Conservation (phyloP, 2,113 vertebrate genomes). For the Cyanoramphus novaezelandiae region DNA sequence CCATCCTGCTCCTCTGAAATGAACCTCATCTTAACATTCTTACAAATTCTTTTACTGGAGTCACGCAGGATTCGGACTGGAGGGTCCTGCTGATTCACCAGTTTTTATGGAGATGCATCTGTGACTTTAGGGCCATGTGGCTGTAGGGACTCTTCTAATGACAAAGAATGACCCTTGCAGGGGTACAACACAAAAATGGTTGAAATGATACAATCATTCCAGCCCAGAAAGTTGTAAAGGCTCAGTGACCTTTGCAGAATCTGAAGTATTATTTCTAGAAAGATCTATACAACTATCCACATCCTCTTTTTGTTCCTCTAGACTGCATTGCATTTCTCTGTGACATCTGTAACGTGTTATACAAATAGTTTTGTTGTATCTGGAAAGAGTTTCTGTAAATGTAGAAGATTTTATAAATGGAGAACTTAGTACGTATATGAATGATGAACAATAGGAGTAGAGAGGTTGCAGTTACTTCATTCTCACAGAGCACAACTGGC, state of each 20-base stretch:
- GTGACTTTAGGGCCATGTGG: background rate
- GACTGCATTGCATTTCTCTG: background rate
- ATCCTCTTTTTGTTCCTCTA: background rate
- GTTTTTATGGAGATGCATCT: accelerated
- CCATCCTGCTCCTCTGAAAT: background rate
- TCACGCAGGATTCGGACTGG: background rate
- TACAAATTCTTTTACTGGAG: background rate
- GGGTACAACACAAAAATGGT: background rate
- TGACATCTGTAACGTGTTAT: background rate
- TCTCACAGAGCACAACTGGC: background rate
- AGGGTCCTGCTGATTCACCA: background rate
- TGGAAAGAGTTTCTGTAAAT: background rate
- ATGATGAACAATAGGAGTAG: background rate
- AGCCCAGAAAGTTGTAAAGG: background rate
- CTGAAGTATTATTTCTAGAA: background rate
- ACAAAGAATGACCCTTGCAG: background rate
- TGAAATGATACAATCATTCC: background rate
- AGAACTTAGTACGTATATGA: background rate
- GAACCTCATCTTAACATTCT: background rate
- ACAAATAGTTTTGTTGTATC: background rate
- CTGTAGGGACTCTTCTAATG: background rate
- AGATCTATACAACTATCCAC: background rate
- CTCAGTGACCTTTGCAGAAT: background rate
- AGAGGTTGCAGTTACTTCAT: background rate
- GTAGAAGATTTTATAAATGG: background rate